Conservation (phyloP, 2,113 vertebrate genomes). For the Scatophagus argus region DNA sequence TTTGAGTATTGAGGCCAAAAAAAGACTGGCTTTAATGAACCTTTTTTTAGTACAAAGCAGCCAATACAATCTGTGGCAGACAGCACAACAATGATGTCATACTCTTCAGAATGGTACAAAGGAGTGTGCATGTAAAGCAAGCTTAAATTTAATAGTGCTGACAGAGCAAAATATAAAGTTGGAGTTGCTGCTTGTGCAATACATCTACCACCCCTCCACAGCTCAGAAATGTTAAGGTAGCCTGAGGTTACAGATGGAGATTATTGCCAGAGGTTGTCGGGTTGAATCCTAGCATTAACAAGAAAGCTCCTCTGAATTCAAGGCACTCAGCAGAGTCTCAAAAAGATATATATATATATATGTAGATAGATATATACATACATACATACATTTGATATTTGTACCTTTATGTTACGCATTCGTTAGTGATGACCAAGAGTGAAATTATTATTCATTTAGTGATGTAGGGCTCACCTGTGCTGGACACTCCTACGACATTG, state of each 20-base stretch:
- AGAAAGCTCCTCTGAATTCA: constrained; percentile 12
- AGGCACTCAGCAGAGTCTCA: not conserved
- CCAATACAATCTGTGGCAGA: constrained; percentile 7
- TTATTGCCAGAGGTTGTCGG: constrained; percentile 38
- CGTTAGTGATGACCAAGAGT: not conserved
- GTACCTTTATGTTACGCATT: not conserved
- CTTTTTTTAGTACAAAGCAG: constrained; percentile 30
- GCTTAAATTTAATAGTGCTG: constrained; percentile 64
- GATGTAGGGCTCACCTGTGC: constrained; percentile 89
- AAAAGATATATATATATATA: no score
- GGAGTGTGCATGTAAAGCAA: constrained; percentile 47
- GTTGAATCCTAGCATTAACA: constrained; percentile 35
- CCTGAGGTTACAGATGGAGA: constrained; percentile 37
- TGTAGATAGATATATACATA: no score
- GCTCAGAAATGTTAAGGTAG: constrained; percentile 16
- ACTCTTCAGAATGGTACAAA: constrained; percentile 50
- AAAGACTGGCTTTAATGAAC: constrained; percentile 10
- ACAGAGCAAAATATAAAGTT: constrained; percentile 66
- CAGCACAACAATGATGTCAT: constrained; percentile 72
- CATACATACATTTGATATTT: not conserved
- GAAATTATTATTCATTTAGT: not conserved
- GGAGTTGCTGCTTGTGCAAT: constrained; percentile 70
- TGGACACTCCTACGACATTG: constrained; percentile 96
- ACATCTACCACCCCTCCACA: constrained; percentile 21
- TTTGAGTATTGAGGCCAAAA: constrained; percentile 6